These are phyloP conservation scores for Melipona bicolor DNA, from an alignment of 2,888 invertebrate genomes.

Conservation along the genomic window DNA sequence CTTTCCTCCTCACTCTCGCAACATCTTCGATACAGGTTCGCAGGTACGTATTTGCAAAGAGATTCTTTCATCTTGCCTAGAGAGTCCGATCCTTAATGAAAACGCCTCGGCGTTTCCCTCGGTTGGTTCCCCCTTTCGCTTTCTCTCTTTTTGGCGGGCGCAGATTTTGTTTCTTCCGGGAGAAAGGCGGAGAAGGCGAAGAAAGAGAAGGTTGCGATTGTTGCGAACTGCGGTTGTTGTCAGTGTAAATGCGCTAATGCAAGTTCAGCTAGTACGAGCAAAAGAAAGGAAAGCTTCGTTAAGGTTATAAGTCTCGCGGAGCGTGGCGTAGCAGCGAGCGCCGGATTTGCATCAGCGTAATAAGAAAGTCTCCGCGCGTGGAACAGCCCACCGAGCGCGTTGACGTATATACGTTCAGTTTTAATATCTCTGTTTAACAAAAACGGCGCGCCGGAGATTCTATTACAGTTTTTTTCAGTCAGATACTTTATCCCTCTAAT, in stretches of 20 bases:
- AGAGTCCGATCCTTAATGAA: constrained; percentile 7
- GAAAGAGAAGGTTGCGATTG: background rate
- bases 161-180: background rate
- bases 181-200: too few species aligned
- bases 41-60: background rate
- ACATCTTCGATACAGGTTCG: constrained; percentile 10
- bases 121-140: too few species aligned
- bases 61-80: background rate
- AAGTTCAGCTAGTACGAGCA: background rate
- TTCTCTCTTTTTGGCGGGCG: background rate
- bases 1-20: background rate
- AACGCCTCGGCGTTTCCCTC: background rate
- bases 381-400: background rate
- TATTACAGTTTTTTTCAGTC: constrained; percentile 7
- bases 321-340: constrained; percentile 20
- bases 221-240: constrained; percentile 8
- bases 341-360: constrained; percentile 34
- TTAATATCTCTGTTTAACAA: constrained; percentile 21
- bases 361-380: constrained; percentile 15
- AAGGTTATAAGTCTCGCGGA: constrained; percentile 23
- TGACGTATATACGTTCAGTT: constrained; percentile 1
- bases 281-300: constrained; percentile 19
- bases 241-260: constrained; percentile 26
- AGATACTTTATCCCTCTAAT: constrained; percentile 21
- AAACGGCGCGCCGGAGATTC: background rate